These are phyloP conservation scores for Scytalopus superciliaris DNA, from an alignment of 2,113 vertebrate genomes.

Conservation along the genomic window DNA sequence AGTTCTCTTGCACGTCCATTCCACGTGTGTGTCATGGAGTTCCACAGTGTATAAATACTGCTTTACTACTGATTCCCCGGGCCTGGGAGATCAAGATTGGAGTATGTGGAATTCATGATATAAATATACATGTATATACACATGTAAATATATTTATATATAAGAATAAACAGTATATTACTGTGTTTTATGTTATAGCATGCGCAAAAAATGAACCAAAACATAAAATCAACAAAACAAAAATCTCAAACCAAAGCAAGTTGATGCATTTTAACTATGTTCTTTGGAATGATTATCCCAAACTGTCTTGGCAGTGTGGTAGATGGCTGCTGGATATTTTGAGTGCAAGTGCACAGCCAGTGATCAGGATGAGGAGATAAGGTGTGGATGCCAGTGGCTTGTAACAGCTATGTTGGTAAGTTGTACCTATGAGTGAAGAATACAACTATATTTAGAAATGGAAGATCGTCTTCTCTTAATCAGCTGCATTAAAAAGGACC, in stretches of 20 bases:
- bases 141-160: not conserved
- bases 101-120: not conserved
- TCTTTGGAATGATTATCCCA: not conserved
- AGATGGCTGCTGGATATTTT: not conserved
- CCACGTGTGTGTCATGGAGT: not conserved
- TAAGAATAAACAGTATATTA: not conserved
- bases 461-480: not conserved
- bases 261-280: not conserved
- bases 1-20: not conserved
- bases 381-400: not conserved
- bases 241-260: not conserved
- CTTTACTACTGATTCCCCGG: not conserved
- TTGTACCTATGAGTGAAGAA: not conserved
- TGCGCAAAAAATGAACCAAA: not conserved
- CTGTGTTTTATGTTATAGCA: not conserved
- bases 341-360: not conserved
- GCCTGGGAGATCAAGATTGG: not conserved
- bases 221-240: accelerated
- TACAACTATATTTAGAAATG: not conserved
- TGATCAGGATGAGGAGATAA: not conserved
- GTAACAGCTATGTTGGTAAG: not conserved
- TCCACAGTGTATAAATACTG: not conserved
- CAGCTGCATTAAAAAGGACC: not conserved
- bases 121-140: not conserved
- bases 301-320: not conserved